Evolutionary conservation across 2,888 invertebrate genomes (phyloP), one percentile per base, ranked within the genome.

Genomic region (Chesias legatella): DNA sequence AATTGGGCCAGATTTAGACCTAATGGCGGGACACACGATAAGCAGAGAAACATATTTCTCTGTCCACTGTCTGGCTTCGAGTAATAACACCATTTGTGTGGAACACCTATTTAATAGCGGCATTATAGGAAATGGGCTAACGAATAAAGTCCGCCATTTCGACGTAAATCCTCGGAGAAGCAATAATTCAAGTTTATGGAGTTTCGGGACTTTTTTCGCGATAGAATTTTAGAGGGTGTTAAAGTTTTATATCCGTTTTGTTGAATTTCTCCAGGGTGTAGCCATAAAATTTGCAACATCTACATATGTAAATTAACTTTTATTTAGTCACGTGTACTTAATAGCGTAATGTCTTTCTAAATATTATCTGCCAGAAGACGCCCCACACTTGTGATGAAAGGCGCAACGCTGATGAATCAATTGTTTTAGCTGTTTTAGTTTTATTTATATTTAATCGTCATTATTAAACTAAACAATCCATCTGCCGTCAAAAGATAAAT

Each of bases 121-220:
- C 64, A 66, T 75, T 70, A 75, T 73, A 68, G 65, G 58, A 64
- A 70, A 79, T 72, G 69, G 74, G 70, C 75, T 79, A 74, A 75
- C 73, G 79, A 78, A 80, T 75, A 73, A 79, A 81, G 79, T 81
- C 79, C 77, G 80, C 82, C 73, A 77, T 67, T 65, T 60, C 59
- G 63, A 67, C 75, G 74, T 83, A 80, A 81, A 83, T 82, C 80
- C 80, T 71, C 59, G 58, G 58, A 71, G 67, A 66, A 69, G 70
- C 74, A 72, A 75, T 83, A 82, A 80, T 69, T 85, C 77, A 83
- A 73, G 65, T 80, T 81, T 78, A 81, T 82, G 71, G 80, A 79
- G 79, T 79, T 79, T 67, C 54, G 64, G 69, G 69, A 73, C 54
- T 65, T 66, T 60, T 35, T 64, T 66, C 49, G 51, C 25, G 53